Percentiles rank a stretch among this genome's conserved stretches.
Conservation (phyloP, 2,888 invertebrate genomes). For the Glyphotaelius pellucidus region DNA sequence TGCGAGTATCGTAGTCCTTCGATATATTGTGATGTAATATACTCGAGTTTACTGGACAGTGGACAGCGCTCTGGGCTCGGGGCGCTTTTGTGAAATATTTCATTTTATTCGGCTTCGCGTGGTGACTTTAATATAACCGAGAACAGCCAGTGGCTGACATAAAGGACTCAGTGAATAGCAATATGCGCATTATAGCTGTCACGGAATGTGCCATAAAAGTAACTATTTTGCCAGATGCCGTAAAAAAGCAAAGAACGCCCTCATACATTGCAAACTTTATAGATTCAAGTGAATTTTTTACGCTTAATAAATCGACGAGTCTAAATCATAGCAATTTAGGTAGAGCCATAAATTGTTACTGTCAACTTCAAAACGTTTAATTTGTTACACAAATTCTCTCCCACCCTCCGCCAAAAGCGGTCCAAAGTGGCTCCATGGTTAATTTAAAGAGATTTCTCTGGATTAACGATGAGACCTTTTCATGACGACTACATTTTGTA, state of each 20-base stretch:
- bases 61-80: conserved; percentile 37
- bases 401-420: background rate
- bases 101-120: conserved; percentile 46
- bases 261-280: conserved; percentile 30
- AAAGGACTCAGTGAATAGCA: conserved; percentile 46
- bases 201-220: conserved; percentile 45
- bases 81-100: conserved; percentile 33
- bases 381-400: background rate
- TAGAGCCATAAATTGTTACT: background rate
- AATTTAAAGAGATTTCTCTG: conserved; percentile 4
- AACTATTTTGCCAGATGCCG: conserved; percentile 42
- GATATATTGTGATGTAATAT: conserved; percentile 47
- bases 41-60: conserved; percentile 47
- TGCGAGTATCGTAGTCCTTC: conserved; percentile 30
- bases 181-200: conserved; percentile 43
- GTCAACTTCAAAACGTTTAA: background rate
- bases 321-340: conserved; percentile 22
- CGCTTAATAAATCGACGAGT: conserved; percentile 34
- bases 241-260: conserved; percentile 33
- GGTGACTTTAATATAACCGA: conserved; percentile 51
- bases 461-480: conserved; percentile 16
- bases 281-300: conserved; percentile 40
- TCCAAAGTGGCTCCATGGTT: background rate
- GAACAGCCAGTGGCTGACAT: conserved; percentile 45
- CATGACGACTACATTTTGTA: conserved; percentile 32